phyloP scores from a whole-genome alignment of 2,888 invertebrate genomes.

The Drosophila meridionalis region DNA sequence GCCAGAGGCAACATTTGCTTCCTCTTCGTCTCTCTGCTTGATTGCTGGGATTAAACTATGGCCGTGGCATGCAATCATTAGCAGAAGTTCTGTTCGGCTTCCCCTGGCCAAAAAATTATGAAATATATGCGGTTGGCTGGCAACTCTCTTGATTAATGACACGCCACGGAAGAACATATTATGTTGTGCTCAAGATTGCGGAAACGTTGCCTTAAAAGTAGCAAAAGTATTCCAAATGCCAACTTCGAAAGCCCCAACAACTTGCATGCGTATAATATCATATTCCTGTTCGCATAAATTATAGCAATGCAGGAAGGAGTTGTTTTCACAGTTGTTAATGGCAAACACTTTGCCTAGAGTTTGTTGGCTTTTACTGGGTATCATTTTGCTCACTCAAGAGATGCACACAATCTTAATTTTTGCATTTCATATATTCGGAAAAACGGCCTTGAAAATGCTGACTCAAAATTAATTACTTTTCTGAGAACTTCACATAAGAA shows the following conservation, averaged over 20 bases:
- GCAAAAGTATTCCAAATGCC: constrained; percentile 7
- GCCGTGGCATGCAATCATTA: constrained; percentile 67
- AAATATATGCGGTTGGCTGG: constrained; percentile 39
- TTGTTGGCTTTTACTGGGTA: too few relatives aligned
- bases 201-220: constrained; percentile 11
- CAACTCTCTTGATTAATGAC: constrained; percentile 61
- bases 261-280: not conserved
- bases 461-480: constrained; percentile 1
- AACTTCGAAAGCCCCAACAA: not conserved
- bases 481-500: not conserved
- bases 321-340: constrained; percentile 3
- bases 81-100: constrained; percentile 44
- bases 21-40: constrained; percentile 15
- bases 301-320: not conserved
- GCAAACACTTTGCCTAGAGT: not conserved
- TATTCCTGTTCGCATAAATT: not conserved
- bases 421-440: not conserved
- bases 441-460: not conserved
- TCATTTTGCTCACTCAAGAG: not conserved
- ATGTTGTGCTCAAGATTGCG: constrained; percentile 24
- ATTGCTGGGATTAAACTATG: constrained; percentile 53
- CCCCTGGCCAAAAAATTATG: constrained; percentile 37
- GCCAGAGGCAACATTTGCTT: not conserved
- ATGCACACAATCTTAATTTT: not conserved
- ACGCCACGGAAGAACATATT: constrained; percentile 34